Evolutionary conservation across 2,888 invertebrate genomes (phyloP).

Genomic region (Ectemnius continuus): DNA sequence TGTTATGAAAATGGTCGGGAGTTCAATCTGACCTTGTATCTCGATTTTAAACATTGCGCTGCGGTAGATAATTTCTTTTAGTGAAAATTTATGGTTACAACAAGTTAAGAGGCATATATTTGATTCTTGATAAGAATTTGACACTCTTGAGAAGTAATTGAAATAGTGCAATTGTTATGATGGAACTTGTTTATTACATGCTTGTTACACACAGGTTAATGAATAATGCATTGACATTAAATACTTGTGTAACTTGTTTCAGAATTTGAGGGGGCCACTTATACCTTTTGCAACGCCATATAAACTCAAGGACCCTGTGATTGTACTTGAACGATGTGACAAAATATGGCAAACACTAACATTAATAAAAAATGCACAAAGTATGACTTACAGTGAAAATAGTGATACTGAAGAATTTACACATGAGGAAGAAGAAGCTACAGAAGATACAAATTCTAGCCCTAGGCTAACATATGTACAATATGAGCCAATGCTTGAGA

Average conservation of each 20-base stretch:
- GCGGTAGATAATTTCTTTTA: too few relatives aligned
- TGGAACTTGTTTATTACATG: too few relatives aligned
- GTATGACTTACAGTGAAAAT: neutral
- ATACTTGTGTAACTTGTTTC: constrained; percentile 35
- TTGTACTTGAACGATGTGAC: constrained; percentile 71
- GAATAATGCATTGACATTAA: neutral
- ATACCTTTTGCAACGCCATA: constrained; percentile 38
- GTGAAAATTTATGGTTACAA: too few relatives aligned
- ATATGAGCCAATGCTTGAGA: constrained; percentile 61
- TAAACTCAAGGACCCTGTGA: constrained; percentile 65
- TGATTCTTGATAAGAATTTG: too few relatives aligned
- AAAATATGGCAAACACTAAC: constrained; percentile 75
- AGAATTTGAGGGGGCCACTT: neutral
- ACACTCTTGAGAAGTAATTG: too few relatives aligned
- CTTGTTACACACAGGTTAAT: too few relatives aligned
- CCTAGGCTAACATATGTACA: constrained; percentile 49
- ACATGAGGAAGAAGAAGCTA: neutral
- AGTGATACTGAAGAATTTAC: neutral
- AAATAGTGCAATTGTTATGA: too few relatives aligned
- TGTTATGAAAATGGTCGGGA: too few relatives aligned
- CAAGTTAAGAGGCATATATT: too few relatives aligned
- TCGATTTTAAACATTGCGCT: too few relatives aligned
- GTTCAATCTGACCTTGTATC: too few relatives aligned
- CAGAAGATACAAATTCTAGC: neutral
- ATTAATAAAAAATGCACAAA: constrained; percentile 66